Conservation (phyloP, 2,797 vertebrate species). For the Ceyx erithaca region DNA sequence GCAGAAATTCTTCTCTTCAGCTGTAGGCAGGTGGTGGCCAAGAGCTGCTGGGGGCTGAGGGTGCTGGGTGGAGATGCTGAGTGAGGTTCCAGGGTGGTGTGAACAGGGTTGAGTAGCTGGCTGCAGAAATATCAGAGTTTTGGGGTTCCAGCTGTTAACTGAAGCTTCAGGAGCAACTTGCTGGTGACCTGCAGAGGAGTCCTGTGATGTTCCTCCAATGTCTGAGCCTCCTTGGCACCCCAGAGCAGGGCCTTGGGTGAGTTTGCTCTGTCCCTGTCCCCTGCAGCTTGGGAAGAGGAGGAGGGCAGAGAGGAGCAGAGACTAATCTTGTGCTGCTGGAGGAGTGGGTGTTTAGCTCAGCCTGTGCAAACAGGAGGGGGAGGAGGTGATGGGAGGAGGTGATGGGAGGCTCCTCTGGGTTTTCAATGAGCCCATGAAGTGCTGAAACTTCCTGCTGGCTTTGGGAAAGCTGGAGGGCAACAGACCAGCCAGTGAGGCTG, state of each 20-base stretch:
- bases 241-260: background rate
- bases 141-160: background rate
- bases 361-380: fast-evolving
- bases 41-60: too few species aligned
- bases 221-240: background rate
- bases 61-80: background rate
- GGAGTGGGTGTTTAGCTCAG: background rate
- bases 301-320: too few species aligned
- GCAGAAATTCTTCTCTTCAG: background rate
- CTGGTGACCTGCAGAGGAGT: background rate
- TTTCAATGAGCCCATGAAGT: background rate
- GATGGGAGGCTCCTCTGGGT: background rate
- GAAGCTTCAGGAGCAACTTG: background rate
- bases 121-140: background rate
- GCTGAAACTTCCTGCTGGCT: background rate
- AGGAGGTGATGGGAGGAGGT: background rate
- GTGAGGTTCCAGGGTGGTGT: background rate
- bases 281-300: too few species aligned
- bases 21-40: background rate
- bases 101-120: background rate
- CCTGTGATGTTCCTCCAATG: background rate
- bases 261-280: background rate
- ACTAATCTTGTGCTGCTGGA: background rate
- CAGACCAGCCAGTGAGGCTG: background rate
- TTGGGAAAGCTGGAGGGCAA: background rate